Conservation (phyloP, 2,797 vertebrate genomes). For the Hozukius guyotensis region DNA sequence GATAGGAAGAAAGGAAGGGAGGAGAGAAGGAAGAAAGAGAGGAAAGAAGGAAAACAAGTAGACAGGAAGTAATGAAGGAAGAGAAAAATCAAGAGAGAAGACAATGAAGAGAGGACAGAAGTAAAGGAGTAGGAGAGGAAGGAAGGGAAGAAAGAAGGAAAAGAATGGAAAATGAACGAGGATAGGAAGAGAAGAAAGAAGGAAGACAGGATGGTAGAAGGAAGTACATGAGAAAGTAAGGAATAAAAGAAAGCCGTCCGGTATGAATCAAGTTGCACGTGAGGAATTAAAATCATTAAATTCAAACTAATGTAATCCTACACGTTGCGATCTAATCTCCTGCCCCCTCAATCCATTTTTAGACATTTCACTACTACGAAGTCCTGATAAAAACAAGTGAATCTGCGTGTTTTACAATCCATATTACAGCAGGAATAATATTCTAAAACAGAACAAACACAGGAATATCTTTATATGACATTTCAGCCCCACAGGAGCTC, state of each 20-base stretch:
- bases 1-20: too few relatives aligned
- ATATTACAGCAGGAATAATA: background rate
- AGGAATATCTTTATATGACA: slow-evolving; percentile 40
- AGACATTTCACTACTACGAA: slow-evolving; percentile 25
- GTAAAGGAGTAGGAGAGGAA: background rate
- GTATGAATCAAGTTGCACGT: background rate
- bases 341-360: slow-evolving; percentile 40
- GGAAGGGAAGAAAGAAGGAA: background rate
- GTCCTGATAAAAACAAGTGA: background rate
- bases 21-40: background rate
- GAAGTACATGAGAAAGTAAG: background rate
- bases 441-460: slow-evolving; percentile 38
- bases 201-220: background rate
- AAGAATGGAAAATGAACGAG: too few relatives aligned
- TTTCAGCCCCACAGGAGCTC: slow-evolving; percentile 34
- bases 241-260: background rate
- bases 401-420: background rate
- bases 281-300: slow-evolving; percentile 11
- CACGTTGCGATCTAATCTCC: slow-evolving; percentile 32
- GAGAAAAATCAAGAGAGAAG: background rate
- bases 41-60: background rate
- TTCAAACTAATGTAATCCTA: slow-evolving; percentile 31
- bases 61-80: background rate
- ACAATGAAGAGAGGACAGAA: background rate
- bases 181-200: background rate